These are phyloP conservation scores for Callocephalon fimbriatum DNA, from an alignment of 2,113 vertebrate genomes.

Conservation along the genomic window DNA sequence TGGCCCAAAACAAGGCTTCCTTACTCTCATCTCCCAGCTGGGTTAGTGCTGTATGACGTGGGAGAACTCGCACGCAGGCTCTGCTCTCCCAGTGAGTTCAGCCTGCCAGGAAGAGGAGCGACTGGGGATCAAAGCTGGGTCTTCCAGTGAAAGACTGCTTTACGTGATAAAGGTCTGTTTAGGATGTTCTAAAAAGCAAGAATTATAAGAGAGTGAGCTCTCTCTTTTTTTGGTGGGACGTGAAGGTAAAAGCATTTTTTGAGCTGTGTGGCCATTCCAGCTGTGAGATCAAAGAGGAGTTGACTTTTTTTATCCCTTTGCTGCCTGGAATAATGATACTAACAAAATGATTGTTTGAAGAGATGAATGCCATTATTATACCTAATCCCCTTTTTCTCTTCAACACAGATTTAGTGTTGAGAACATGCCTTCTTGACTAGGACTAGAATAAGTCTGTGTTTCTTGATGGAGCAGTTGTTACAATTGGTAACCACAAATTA, in stretches of 20 bases:
- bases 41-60: not conserved
- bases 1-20: not conserved
- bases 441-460: not conserved
- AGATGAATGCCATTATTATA: not conserved
- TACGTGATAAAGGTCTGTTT: not conserved
- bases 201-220: not conserved
- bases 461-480: not conserved
- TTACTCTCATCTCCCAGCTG: not conserved
- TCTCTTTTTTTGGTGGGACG: not conserved
- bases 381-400: not conserved
- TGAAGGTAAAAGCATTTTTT: constrained; percentile 14
- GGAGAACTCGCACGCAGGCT: not conserved
- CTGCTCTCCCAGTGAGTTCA: not conserved
- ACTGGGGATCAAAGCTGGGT: not conserved
- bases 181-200: not conserved
- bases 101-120: not conserved
- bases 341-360: not conserved
- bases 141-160: not conserved
- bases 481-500: not conserved
- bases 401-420: not conserved
- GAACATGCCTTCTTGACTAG: not conserved
- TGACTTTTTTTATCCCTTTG: not conserved
- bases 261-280: not conserved
- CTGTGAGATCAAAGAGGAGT: not conserved
- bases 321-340: not conserved